These are phyloP conservation scores for Crotalus viridis DNA, from an alignment of 2,113 vertebrate genomes.

Conservation along the genomic window DNA sequence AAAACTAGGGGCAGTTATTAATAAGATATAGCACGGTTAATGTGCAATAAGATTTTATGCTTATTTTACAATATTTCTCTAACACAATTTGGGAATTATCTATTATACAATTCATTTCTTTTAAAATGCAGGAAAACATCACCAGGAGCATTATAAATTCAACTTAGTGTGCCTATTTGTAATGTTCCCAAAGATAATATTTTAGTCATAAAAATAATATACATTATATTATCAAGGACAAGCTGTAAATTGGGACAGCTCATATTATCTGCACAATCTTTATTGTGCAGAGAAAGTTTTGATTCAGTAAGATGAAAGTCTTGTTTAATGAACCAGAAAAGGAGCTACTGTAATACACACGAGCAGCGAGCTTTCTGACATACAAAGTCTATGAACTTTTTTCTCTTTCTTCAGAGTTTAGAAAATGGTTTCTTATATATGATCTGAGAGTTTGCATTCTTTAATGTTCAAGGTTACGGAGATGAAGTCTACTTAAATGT, in stretches of 20 bases:
- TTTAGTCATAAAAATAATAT: slow-evolving; percentile 38
- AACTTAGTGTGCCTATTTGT: slow-evolving; percentile 42
- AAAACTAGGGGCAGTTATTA: neutral
- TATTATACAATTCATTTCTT: slow-evolving; percentile 23
- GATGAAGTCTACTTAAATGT: neutral
- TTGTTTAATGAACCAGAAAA: neutral
- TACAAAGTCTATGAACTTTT: too few relatives aligned
- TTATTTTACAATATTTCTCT: neutral
- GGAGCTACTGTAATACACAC: neutral
- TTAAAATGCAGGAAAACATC: slow-evolving; percentile 30
- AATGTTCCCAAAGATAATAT: slow-evolving; percentile 49
- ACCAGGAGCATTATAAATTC: slow-evolving; percentile 32
- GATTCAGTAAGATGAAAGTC: neutral
- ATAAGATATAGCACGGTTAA: neutral
- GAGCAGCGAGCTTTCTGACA: neutral
- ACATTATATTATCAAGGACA: slow-evolving; percentile 6
- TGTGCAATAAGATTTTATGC: neutral
- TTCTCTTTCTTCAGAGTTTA: neutral
- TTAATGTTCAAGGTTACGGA: neutral
- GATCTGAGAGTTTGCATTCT: neutral
- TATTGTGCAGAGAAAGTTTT: neutral
- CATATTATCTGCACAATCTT: neutral
- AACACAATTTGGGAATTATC: slow-evolving; percentile 18
- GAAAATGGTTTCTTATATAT: neutral
- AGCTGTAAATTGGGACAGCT: neutral